A percentile compares a stretch with the other conserved stretches of the same genome.
Evolutionary conservation across 2,888 invertebrate genomes (phyloP).

Genomic region (Phragmatobia fuliginosa): DNA sequence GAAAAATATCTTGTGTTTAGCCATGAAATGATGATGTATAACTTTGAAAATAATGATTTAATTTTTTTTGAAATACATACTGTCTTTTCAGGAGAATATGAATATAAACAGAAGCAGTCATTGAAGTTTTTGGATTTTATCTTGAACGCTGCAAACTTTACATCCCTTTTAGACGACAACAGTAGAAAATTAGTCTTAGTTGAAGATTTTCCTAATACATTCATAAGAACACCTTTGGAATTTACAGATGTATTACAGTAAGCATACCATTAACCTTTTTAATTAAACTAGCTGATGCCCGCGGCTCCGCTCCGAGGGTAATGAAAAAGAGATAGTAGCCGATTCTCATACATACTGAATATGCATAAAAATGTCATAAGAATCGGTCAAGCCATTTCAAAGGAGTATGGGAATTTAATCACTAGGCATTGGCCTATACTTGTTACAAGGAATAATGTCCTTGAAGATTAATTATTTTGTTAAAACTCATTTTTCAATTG

Average conservation of each 20-base stretch:
- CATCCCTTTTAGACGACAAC: conserved; percentile 85
- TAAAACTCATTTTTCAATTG: too few species aligned
- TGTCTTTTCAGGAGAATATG: conserved; percentile 73
- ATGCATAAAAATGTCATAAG: too few species aligned
- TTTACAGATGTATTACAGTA: conserved; percentile 91
- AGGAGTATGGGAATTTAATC: neutral
- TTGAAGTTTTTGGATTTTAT: conserved; percentile 92
- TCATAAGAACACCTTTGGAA: conserved; percentile 88
- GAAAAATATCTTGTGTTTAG: too few species aligned
- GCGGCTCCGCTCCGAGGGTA: too few species aligned
- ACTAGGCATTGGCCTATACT: neutral
- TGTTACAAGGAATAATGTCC: neutral
- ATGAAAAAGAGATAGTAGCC: too few species aligned
- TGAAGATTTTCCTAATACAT: conserved; percentile 94
- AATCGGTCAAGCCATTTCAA: too few species aligned
- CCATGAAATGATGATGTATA: too few species aligned
- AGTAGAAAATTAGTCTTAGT: conserved; percentile 88
- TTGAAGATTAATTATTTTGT: neutral
- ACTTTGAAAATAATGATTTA: too few species aligned
- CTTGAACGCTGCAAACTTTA: conserved; percentile 92
- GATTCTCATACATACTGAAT: too few species aligned
- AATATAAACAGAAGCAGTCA: conserved; percentile 87
- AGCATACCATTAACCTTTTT: conserved; percentile 53
- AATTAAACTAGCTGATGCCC: neutral
- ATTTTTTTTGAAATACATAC: too few species aligned